Evolutionary conservation across 2,797 vertebrate species (phyloP).

Genomic region (Scolopax bukidnonensis): DNA sequence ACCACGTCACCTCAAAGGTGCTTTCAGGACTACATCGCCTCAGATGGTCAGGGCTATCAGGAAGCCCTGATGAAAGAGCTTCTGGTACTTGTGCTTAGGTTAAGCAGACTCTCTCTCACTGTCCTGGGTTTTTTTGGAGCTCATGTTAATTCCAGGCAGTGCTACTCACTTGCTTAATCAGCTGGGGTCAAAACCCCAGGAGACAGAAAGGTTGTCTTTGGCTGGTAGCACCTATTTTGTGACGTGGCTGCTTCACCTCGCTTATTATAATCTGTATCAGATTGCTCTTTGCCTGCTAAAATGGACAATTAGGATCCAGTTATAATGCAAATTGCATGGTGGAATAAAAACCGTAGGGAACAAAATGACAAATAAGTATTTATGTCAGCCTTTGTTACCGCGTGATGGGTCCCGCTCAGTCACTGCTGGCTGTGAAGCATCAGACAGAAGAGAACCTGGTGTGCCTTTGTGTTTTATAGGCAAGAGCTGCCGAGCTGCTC

Average conservation of each 20-base stretch:
- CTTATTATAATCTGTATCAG: not conserved
- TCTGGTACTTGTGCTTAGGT: not conserved
- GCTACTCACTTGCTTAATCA: not conserved
- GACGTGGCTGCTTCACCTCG: not conserved
- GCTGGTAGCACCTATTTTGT: not conserved
- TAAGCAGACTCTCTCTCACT: not conserved
- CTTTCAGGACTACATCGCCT: not conserved
- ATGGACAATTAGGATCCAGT: not conserved
- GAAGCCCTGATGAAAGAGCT: not conserved
- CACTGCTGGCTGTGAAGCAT: not conserved
- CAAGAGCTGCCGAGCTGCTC: not conserved
- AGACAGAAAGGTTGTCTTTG: not conserved
- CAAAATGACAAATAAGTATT: not conserved
- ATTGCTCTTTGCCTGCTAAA: constrained; percentile 30
- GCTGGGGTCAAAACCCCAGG: not conserved
- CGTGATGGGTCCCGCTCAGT: not conserved
- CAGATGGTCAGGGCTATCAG: not conserved
- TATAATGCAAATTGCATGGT: not conserved
- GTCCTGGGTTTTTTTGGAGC: not conserved
- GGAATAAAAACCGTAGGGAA: not conserved
- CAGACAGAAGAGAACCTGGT: not conserved
- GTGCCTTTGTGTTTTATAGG: not conserved
- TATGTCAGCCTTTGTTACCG: not conserved
- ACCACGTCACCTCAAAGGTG: not conserved
- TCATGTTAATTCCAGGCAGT: not conserved